phyloP scores from a whole-genome alignment of 2,888 invertebrate species.

The Smittia sp. region DNA sequence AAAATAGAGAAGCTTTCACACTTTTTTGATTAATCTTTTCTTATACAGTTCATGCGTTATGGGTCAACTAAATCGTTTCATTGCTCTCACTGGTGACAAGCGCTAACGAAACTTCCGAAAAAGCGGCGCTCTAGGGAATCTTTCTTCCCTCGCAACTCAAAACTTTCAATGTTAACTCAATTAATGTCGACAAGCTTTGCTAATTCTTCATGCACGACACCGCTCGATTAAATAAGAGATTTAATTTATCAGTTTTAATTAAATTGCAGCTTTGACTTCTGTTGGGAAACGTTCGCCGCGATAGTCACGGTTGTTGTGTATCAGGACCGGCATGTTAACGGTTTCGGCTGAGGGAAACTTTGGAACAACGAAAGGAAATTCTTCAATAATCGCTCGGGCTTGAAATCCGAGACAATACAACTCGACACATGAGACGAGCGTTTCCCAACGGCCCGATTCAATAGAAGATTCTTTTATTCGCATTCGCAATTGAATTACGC shows the following conservation, averaged over 20 bases:
- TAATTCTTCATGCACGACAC: not conserved
- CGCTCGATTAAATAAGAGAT: not conserved
- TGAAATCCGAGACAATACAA: no score
- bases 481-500: not conserved
- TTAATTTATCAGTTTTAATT: constrained; percentile 7
- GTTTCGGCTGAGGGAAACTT: no score
- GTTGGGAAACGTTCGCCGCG: not conserved
- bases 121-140: not conserved
- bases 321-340: no score
- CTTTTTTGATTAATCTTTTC: constrained; percentile 16
- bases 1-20: constrained; percentile 40
- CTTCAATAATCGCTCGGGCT: no score
- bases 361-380: no score
- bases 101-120: not conserved
- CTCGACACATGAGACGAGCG: no score
- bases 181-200: not conserved
- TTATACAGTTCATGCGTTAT: not conserved
- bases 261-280: constrained; percentile 12
- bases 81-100: not conserved
- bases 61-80: not conserved
- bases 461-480: no score
- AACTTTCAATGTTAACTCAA: not conserved
- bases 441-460: no score
- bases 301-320: no score
- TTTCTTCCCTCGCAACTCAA: not conserved